These are phyloP conservation scores for Trichogramma pretiosum DNA, from an alignment of 1,140 invertebrate genomes.

Conservation along the genomic window DNA sequence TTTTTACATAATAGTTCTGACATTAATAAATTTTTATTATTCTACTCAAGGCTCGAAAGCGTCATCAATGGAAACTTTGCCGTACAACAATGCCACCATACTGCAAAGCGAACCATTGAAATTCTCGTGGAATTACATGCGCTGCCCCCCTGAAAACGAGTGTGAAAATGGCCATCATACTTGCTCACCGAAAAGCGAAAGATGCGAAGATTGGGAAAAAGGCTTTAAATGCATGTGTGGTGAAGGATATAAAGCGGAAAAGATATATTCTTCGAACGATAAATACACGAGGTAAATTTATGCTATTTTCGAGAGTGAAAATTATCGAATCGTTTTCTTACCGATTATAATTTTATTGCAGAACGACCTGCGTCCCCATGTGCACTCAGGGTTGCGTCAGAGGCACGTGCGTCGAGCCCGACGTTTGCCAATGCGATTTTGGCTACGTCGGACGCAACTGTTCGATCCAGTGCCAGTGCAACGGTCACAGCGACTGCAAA, in stretches of 20 bases:
- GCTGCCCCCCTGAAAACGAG: conserved; percentile 88
- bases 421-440: conserved; percentile 84
- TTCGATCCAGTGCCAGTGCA: conserved; percentile 86
- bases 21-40: too few relatives aligned
- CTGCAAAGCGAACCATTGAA: too few relatives aligned
- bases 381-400: conserved; percentile 84
- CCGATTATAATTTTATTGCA: conserved; percentile 16
- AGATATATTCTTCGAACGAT: too few relatives aligned
- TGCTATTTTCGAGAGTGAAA: too few relatives aligned
- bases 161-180: conserved; percentile 85
- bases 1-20: too few relatives aligned
- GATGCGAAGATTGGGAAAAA: conserved; percentile 64
- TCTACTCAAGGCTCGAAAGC: too few relatives aligned
- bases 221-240: conserved; percentile 84
- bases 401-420: conserved; percentile 76
- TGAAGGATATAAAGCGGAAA: conserved; percentile 60
- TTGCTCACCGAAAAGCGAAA: conserved; percentile 76
- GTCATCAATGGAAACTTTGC: too few relatives aligned
- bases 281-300: too few relatives aligned
- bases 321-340: background rate
- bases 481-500: conserved; percentile 86
- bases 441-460: conserved; percentile 92
- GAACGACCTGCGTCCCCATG: conserved; percentile 62
- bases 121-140: conserved; percentile 76
- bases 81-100: conserved; percentile 26